These are phyloP conservation scores for Zootoca vivipara DNA, from an alignment of 2,113 vertebrate species.

Conservation along the genomic window DNA sequence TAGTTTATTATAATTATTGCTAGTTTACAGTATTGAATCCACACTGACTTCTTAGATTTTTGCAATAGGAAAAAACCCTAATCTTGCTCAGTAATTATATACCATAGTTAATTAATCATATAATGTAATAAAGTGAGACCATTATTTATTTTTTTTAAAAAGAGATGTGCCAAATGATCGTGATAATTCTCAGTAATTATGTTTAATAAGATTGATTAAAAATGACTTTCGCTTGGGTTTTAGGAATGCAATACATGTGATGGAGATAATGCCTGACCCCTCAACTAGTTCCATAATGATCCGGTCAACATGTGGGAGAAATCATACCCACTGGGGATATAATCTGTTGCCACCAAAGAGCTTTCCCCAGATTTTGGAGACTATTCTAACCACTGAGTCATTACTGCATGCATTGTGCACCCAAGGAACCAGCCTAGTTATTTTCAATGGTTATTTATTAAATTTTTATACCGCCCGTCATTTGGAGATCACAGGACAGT, in stretches of 20 bases:
- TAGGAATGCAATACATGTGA: background rate
- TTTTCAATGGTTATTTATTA: no score
- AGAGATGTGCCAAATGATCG: constrained; percentile 70
- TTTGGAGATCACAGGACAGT: no score
- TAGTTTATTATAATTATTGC: no score
- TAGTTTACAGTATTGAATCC: background rate
- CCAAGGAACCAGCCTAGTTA: no score
- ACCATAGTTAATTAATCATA: constrained; percentile 72
- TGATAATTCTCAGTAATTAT: constrained; percentile 70
- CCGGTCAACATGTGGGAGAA: background rate
- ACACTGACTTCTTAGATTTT: constrained; percentile 29
- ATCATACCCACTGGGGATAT: background rate
- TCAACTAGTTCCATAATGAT: background rate
- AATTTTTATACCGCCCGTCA: no score
- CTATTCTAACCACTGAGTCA: background rate
- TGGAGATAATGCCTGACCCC: background rate
- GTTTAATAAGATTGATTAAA: constrained; percentile 74
- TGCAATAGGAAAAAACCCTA: constrained; percentile 52
- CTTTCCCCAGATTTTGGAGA: background rate
- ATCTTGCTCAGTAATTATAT: constrained; percentile 65
- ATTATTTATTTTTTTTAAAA: constrained; percentile 67
- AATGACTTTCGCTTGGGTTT: constrained; percentile 20
- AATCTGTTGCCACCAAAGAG: background rate
- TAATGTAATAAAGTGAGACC: constrained; percentile 70
- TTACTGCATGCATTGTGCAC: background rate